phyloP scores from a whole-genome alignment of 2,113 vertebrate species.

The Mus spicilegus region DNA sequence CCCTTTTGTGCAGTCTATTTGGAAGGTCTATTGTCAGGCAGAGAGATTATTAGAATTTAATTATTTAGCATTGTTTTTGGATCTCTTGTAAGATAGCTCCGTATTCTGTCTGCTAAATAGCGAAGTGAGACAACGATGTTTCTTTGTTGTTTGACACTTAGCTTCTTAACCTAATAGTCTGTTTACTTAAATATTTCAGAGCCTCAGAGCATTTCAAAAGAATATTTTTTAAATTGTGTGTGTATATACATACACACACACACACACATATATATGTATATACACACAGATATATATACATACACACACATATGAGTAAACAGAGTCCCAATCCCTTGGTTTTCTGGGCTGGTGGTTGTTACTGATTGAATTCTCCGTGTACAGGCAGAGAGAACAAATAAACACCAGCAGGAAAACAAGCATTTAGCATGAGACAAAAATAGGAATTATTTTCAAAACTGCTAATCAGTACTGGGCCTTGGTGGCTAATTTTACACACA shows the following conservation, averaged over 20 bases:
- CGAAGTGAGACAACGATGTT: constrained; percentile 24
- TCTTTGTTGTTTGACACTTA: constrained; percentile 63
- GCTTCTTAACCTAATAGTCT: constrained; percentile 51
- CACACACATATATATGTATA: no score
- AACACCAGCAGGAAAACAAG: background rate
- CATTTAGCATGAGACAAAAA: background rate
- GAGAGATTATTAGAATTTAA: constrained; percentile 21
- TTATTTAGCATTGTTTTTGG: constrained; percentile 34
- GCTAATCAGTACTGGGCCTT: background rate
- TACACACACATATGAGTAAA: background rate
- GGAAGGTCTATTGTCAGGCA: constrained; percentile 16
- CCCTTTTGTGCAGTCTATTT: background rate
- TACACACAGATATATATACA: no score
- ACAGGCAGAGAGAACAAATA: background rate
- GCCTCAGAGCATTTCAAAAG: constrained; percentile 67
- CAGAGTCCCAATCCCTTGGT: constrained; percentile 44
- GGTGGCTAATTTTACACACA: constrained; percentile 8
- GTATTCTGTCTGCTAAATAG: constrained; percentile 34
- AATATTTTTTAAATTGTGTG: constrained; percentile 37
- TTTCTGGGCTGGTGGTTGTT: background rate
- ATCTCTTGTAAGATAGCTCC: constrained; percentile 43
- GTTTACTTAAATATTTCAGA: constrained; percentile 74
- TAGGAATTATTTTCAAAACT: constrained; percentile 2
- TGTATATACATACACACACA: background rate
- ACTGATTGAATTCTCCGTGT: constrained; percentile 24